Percentiles rank a stretch among this genome's conserved stretches.
phyloP scores from a whole-genome alignment of 2,113 vertebrate species.

The Leptosomus discolor region DNA sequence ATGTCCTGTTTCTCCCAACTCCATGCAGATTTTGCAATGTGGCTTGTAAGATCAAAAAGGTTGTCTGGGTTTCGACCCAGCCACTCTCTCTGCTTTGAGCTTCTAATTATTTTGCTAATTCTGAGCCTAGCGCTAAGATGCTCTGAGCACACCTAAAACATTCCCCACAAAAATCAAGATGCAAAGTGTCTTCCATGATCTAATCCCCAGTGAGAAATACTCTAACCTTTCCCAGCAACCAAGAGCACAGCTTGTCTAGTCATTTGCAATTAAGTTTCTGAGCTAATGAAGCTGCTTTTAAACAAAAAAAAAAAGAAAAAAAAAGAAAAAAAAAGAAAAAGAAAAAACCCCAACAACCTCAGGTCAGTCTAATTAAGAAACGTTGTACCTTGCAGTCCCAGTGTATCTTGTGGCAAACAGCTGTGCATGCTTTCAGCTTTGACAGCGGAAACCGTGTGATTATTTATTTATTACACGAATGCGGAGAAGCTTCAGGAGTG shows the following conservation, averaged over 20 bases:
- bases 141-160: conserved; percentile 51
- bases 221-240: conserved; percentile 40
- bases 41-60: conserved; percentile 32
- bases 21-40: background rate
- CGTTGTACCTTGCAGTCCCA: conserved; percentile 43
- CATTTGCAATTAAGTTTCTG: conserved; percentile 59
- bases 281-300: conserved; percentile 42
- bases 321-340: background rate
- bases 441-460: conserved; percentile 56
- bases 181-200: conserved; percentile 16
- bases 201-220: conserved; percentile 14
- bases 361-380: conserved; percentile 67
- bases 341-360: background rate
- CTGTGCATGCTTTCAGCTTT: conserved; percentile 52
- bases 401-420: conserved; percentile 51
- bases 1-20: background rate
- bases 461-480: conserved; percentile 61
- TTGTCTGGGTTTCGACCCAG: background rate
- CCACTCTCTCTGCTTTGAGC: conserved; percentile 15
- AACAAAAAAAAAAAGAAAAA: background rate
- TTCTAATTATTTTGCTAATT: conserved; percentile 61
- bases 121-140: background rate
- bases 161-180: conserved; percentile 32
- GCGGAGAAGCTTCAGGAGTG: background rate
- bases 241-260: conserved; percentile 30